Conservation (phyloP, 1,140 invertebrate species). For the Drosophila pectinifera region DNA sequence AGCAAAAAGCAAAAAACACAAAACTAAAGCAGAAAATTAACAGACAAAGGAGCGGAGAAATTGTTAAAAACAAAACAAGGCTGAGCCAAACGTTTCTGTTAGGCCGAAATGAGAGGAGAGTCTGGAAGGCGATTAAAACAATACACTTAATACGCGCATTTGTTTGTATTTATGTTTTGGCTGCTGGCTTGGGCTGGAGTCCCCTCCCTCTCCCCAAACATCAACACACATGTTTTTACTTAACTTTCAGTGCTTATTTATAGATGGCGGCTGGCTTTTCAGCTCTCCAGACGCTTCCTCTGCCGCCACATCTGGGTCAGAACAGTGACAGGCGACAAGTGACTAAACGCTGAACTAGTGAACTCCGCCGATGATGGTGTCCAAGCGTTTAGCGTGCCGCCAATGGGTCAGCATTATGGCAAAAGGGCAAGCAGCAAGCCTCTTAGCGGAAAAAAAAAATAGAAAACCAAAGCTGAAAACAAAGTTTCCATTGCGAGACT, state of each 20-base stretch:
- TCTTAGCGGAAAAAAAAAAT: slow-evolving; percentile 49
- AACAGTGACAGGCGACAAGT: slow-evolving; percentile 43
- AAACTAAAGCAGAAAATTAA: slow-evolving; percentile 25
- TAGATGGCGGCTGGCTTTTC: slow-evolving; percentile 40
- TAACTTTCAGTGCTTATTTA: slow-evolving; percentile 68
- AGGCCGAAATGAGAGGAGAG: slow-evolving; percentile 19
- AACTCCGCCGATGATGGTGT: slow-evolving; percentile 30
- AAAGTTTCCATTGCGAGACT: slow-evolving; percentile 37
- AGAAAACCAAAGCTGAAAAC: slow-evolving; percentile 29
- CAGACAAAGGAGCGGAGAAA: slow-evolving; percentile 36
- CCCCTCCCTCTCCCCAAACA: not conserved
- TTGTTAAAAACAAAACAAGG: slow-evolving; percentile 32
- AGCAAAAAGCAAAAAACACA: not conserved
- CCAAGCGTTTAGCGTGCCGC: slow-evolving; percentile 58
- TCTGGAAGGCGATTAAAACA: slow-evolving; percentile 49
- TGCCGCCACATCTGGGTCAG: slow-evolving; percentile 39
- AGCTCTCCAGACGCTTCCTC: slow-evolving; percentile 36
- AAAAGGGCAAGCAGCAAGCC: slow-evolving; percentile 70
- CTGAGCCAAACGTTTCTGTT: slow-evolving; percentile 17
- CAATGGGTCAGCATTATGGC: slow-evolving; percentile 43
- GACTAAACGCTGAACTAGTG: slow-evolving; percentile 53
- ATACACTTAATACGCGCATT: slow-evolving; percentile 66
- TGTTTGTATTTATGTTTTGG: slow-evolving; percentile 55
- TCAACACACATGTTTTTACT: slow-evolving; percentile 68
- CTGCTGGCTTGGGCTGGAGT: slow-evolving; percentile 25